A percentile compares a stretch with the other conserved stretches of the same genome.
Conservation (phyloP, 30 jellyfish, hydroid and myxozoan species). For the Clytia hemisphaerica region DNA sequence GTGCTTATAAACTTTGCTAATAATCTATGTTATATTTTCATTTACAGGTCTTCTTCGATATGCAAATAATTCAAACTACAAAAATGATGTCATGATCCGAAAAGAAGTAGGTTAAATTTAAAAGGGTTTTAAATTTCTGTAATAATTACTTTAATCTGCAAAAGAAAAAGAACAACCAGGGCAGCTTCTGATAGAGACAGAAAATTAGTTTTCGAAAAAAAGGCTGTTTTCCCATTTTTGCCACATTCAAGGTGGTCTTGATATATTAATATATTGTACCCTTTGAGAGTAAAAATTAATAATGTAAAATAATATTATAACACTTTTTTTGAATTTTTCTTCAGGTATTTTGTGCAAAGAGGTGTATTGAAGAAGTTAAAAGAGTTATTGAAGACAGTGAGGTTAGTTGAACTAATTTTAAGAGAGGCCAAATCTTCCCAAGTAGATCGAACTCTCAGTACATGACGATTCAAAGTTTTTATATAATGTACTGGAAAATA, state of each 20-base stretch:
- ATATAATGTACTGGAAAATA: background rate
- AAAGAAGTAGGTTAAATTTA: constrained; percentile 45
- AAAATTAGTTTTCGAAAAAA: too few relatives aligned
- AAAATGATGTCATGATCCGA: constrained; percentile 85
- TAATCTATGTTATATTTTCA: background rate
- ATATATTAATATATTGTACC: too few relatives aligned
- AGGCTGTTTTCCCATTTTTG: too few relatives aligned
- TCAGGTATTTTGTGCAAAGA: constrained; percentile 55
- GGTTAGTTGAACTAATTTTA: constrained; percentile 4
- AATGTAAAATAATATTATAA: background rate
- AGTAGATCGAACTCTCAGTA: background rate
- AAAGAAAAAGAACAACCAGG: background rate
- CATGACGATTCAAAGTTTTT: background rate
- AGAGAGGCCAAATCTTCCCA: background rate
- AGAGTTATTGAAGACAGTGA: constrained; percentile 80
- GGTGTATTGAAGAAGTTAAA: constrained; percentile 78
- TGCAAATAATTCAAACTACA: constrained; percentile 88
- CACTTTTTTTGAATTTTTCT: background rate
- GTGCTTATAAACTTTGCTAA: too few relatives aligned
- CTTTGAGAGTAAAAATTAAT: too few relatives aligned
- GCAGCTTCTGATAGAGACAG: background rate
- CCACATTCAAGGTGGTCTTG: too few relatives aligned
- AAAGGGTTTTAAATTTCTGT: background rate
- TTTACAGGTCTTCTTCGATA: constrained; percentile 63
- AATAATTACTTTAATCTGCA: too few relatives aligned